A percentile compares a stretch with the other conserved stretches of the same genome.
phyloP scores from a whole-genome alignment of 1,140 invertebrate genomes.

The Harpegnathos saltator region DNA sequence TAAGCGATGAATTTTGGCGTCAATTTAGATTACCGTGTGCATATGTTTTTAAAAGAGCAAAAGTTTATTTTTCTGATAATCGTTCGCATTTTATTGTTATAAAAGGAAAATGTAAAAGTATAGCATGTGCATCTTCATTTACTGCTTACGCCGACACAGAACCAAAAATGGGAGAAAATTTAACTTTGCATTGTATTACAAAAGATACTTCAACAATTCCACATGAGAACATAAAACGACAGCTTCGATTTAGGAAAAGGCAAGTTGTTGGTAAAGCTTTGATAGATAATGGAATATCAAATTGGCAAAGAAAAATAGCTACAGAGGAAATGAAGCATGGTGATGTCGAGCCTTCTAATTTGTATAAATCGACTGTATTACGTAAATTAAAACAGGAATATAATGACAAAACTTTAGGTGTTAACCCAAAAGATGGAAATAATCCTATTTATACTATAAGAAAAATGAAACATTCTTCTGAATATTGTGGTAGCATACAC shows the following conservation, averaged over 20 bases:
- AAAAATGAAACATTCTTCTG: not conserved
- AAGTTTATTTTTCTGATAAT: conserved; percentile 7
- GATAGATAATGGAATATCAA: too few relatives aligned
- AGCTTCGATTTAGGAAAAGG: too few relatives aligned
- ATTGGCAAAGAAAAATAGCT: not conserved
- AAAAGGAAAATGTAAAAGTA: conserved; percentile 13
- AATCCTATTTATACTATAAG: conserved; percentile 21
- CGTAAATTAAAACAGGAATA: conserved; percentile 11
- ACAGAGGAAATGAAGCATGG: not conserved
- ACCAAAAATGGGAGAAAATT: conserved; percentile 8
- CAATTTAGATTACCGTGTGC: conserved; percentile 22
- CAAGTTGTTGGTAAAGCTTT: conserved; percentile 19
- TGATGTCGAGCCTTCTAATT: conserved; percentile 11
- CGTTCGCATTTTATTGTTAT: conserved; percentile 6
- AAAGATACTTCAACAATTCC: conserved; percentile 9
- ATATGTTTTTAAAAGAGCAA: conserved; percentile 10
- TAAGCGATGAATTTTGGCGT: conserved; percentile 12
- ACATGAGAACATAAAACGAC: conserved; percentile 12
- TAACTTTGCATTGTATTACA: not conserved
- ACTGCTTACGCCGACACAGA: conserved; percentile 2
- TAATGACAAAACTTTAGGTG: conserved; percentile 1
- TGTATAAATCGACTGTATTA: not conserved
- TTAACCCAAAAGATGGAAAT: conserved; percentile 7
- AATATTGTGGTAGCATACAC: conserved; percentile 2
- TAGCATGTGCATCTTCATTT: not conserved